phyloP scores from a whole-genome alignment of 2,113 vertebrate species.

The Lophotis ruficrista region DNA sequence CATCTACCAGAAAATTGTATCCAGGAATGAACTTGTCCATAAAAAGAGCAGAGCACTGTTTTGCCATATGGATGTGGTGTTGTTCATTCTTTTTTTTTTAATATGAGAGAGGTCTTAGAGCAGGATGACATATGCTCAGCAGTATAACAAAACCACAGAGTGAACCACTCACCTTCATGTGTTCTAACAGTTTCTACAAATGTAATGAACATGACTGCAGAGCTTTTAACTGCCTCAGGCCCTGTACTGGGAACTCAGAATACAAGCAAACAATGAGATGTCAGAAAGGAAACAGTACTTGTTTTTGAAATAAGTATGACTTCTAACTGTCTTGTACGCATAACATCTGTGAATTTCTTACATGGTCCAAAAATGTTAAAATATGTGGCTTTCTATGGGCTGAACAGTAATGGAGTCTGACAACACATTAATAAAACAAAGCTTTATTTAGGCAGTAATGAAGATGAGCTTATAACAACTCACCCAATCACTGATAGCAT shows the following conservation, averaged over 20 bases:
- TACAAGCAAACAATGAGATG: not conserved
- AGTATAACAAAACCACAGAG: not conserved
- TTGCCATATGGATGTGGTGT: not conserved
- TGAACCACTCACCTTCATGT: not conserved
- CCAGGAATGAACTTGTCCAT: not conserved
- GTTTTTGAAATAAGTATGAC: not conserved
- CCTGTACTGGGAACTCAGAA: not conserved
- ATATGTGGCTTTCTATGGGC: not conserved
- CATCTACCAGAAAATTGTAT: not conserved
- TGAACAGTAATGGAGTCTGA: not conserved
- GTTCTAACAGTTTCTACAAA: not conserved
- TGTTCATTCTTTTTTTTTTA: not conserved
- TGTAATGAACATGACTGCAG: not conserved
- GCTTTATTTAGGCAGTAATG: not conserved
- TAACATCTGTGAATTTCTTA: not conserved
- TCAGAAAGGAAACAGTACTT: not conserved
- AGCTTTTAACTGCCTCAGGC: conserved; percentile 32
- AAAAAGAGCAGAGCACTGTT: not conserved
- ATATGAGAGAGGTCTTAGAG: not conserved
- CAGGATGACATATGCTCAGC: not conserved
- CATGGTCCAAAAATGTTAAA: not conserved
- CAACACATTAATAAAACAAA: not conserved
- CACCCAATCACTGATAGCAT: fast-evolving
- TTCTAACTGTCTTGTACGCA: not conserved
- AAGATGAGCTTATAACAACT: not conserved